A percentile compares a stretch with the other conserved stretches of the same genome.
Evolutionary conservation across 2,888 invertebrate species (phyloP).

Genomic region (Pharmacophagus antenor): DNA sequence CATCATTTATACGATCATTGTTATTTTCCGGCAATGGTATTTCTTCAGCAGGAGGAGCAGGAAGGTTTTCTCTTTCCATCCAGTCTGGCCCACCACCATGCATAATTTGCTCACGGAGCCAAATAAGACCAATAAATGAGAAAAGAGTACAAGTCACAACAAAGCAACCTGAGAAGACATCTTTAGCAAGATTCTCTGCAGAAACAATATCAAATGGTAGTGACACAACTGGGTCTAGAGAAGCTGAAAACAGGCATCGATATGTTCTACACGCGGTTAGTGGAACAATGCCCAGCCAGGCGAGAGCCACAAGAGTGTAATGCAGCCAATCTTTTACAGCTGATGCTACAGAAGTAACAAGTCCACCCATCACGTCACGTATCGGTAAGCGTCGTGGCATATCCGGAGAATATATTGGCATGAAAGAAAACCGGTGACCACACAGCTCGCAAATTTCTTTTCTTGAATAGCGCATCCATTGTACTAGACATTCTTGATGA

Average conservation of each 20-base stretch:
- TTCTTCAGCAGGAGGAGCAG: slow-evolving; percentile 73
- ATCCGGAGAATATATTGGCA: slow-evolving; percentile 99
- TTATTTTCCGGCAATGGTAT: slow-evolving; percentile 72
- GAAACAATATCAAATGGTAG: slow-evolving; percentile 96
- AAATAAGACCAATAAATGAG: slow-evolving; percentile 97
- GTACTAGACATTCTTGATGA: slow-evolving; percentile 98
- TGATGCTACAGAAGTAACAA: slow-evolving; percentile 92
- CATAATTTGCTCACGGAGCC: slow-evolving; percentile 98
- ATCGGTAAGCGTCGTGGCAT: slow-evolving; percentile 99
- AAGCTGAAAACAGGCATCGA: slow-evolving; percentile 94
- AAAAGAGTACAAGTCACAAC: slow-evolving; percentile 97
- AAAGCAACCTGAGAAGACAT: slow-evolving; percentile 97
- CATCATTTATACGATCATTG: slow-evolving; percentile 70
- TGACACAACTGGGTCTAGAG: slow-evolving; percentile 91
- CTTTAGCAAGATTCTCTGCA: slow-evolving; percentile 94
- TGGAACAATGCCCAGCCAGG: slow-evolving; percentile 98
- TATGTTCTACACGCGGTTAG: slow-evolving; percentile 97
- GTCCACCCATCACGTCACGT: slow-evolving; percentile 94
- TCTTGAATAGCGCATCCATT: slow-evolving; percentile 99
- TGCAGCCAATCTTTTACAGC: slow-evolving; percentile 98
- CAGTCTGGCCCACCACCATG: slow-evolving; percentile 98
- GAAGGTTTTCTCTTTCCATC: slow-evolving; percentile 88
- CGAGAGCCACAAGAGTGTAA: slow-evolving; percentile 97
- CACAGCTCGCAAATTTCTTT: slow-evolving; percentile 99
- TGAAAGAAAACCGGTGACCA: slow-evolving; percentile 98